phyloP scores from a whole-genome alignment of 2,113 vertebrate species.

The Euleptes europaea region DNA sequence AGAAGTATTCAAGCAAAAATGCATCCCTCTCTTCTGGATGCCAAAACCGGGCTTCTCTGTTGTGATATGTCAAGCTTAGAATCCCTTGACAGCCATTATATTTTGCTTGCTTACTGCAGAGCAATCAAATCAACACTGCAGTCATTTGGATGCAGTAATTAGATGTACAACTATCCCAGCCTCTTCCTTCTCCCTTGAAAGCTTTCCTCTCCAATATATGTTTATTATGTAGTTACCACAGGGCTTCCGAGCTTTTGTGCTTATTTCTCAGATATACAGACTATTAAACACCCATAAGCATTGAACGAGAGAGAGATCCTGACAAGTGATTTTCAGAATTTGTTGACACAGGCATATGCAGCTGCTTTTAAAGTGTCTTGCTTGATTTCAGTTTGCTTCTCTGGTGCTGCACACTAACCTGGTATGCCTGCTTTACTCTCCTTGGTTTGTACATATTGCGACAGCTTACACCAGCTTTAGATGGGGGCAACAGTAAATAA shows the following conservation, averaged over 20 bases:
- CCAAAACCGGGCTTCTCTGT: not conserved
- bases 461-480: not conserved
- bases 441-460: not conserved
- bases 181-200: conserved; percentile 5
- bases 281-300: not conserved
- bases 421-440: not conserved
- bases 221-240: not conserved
- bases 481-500: conserved; percentile 1
- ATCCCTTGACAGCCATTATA: conserved; percentile 15
- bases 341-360: not conserved
- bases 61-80: conserved; percentile 7
- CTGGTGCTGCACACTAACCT: not conserved
- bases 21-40: not conserved
- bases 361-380: not conserved
- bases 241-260: not conserved
- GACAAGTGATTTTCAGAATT: conserved; percentile 8
- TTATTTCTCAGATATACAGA: not conserved
- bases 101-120: conserved; percentile 6
- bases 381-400: not conserved
- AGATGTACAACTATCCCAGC: not conserved
- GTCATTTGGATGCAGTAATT: conserved; percentile 32
- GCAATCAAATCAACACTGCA: conserved; percentile 22
- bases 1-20: not conserved
- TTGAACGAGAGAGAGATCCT: not conserved
- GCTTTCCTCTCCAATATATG: not conserved